Percentiles rank a stretch among this genome's conserved stretches.
These are phyloP conservation scores for Eulemur albifrons DNA, from an alignment of 2,797 vertebrate species.

Conservation along the genomic window DNA sequence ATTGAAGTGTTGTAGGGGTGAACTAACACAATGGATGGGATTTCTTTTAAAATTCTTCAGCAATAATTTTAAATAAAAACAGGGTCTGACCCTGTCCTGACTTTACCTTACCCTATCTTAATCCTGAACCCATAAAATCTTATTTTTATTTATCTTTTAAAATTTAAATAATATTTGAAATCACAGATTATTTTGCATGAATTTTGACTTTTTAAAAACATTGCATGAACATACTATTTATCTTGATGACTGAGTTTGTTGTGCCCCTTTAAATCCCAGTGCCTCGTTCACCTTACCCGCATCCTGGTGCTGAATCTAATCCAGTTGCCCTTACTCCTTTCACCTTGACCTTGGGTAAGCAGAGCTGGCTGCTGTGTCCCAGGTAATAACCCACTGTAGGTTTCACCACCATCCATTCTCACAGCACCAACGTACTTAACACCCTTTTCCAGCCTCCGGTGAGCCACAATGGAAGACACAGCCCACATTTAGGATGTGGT, in stretches of 20 bases:
- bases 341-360: background rate
- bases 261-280: background rate
- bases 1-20: background rate
- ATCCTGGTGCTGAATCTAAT: background rate
- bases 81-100: background rate
- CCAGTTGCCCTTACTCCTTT: background rate
- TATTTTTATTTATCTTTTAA: background rate
- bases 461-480: background rate
- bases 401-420: background rate
- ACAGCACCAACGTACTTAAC: background rate
- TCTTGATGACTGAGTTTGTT: no score
- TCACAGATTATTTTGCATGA: background rate
- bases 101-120: background rate
- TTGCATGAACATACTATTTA: background rate
- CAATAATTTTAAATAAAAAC: background rate
- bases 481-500: background rate
- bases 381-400: background rate
- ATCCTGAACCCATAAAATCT: background rate
- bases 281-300: background rate
- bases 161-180: background rate
- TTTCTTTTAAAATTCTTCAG: constrained; percentile 1
- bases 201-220: background rate
- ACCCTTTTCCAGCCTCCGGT: background rate
- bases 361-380: background rate
- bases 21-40: background rate